Evolutionary conservation across 2,113 vertebrate species (phyloP).

Genomic region (Zosterops pallidus): DNA sequence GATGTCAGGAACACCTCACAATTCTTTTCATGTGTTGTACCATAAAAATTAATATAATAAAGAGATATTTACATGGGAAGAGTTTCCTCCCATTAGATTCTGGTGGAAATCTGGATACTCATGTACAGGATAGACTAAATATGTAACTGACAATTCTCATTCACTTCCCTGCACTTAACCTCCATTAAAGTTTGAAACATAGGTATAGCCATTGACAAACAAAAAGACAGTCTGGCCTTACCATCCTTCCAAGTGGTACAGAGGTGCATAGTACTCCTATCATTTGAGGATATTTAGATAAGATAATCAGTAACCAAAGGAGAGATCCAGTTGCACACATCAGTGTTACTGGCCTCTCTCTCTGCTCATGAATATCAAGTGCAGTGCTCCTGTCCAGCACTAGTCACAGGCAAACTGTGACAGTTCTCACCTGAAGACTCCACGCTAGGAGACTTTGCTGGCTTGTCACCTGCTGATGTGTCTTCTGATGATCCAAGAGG

Average conservation of each 20-base stretch:
- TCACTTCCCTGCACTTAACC: neutral
- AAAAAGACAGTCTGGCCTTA: neutral
- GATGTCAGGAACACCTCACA: neutral
- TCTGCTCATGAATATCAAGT: neutral
- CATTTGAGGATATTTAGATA: neutral
- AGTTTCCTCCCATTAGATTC: neutral
- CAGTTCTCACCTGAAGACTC: slow-evolving; percentile 56
- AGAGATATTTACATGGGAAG: neutral
- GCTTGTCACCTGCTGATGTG: neutral
- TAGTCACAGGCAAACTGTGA: neutral
- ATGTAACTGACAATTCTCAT: neutral
- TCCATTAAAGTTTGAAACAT: neutral
- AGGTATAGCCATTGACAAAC: neutral
- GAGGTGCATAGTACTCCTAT: neutral
- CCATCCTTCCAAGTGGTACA: neutral
- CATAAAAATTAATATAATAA: neutral
- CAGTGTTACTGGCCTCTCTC: neutral
- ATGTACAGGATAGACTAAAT: neutral
- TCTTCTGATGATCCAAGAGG: slow-evolving; percentile 8
- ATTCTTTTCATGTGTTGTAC: neutral
- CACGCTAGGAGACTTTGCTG: neutral
- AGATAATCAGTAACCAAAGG: neutral
- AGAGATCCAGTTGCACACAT: accelerated
- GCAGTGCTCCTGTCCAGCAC: neutral
- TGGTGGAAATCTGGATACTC: neutral